Evolutionary conservation across 2,797 vertebrate species (phyloP).

Genomic region (Rallus crepitans): DNA sequence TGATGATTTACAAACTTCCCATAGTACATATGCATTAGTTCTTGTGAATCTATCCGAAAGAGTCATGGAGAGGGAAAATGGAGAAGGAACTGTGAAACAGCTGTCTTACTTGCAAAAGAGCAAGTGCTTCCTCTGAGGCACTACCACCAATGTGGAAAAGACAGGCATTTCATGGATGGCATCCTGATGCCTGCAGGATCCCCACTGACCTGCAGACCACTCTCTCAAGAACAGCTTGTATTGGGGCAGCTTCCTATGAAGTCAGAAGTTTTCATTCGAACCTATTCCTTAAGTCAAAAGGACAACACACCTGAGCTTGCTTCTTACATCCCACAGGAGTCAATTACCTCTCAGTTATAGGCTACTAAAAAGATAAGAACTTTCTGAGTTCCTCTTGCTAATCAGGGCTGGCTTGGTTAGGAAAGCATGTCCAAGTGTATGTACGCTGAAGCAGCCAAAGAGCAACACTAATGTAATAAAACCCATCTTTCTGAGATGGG

Average conservation of each 20-base stretch:
- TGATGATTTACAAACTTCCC: neutral
- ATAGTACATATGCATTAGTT: neutral
- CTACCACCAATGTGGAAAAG: neutral
- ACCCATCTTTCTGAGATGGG: neutral
- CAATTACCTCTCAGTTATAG: neutral
- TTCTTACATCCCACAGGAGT: neutral
- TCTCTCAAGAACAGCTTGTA: neutral
- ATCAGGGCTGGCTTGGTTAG: neutral
- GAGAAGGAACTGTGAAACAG: neutral
- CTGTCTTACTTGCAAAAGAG: neutral
- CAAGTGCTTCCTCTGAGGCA: neutral
- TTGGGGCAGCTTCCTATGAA: fast-evolving
- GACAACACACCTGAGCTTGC: neutral
- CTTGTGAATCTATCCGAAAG: neutral
- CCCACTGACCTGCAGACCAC: neutral
- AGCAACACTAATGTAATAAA: neutral
- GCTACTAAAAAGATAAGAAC: neutral
- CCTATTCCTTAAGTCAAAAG: neutral
- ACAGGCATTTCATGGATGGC: neutral
- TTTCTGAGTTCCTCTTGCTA: neutral
- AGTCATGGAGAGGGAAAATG: neutral
- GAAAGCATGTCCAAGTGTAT: neutral
- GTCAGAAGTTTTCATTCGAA: neutral
- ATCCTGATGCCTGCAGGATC: neutral
- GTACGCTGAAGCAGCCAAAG: fast-evolving